Conservation (phyloP, 2,797 vertebrate species). For the Gadopsis marmoratus region DNA sequence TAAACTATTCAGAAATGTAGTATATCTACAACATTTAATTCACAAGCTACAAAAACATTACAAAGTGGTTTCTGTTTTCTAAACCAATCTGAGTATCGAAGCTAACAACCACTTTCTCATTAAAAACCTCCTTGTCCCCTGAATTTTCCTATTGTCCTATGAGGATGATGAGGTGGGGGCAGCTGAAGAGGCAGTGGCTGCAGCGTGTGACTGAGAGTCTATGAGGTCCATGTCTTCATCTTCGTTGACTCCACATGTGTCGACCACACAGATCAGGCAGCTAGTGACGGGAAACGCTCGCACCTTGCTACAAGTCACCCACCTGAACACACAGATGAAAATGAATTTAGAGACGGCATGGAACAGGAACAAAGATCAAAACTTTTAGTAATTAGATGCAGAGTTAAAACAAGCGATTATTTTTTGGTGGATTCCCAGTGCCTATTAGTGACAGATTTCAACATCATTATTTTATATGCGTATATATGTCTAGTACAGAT, state of each 20-base stretch:
- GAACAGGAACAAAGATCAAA: not conserved
- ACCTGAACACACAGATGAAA: slow-evolving; percentile 65
- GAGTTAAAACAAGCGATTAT: not conserved
- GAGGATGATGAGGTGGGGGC: slow-evolving; percentile 66
- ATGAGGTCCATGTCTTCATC: slow-evolving; percentile 89
- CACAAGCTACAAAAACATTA: slow-evolving; percentile 30
- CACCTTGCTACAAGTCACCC: slow-evolving; percentile 95
- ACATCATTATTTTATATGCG: not conserved
- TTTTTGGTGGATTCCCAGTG: not conserved
- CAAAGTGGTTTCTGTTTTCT: not conserved
- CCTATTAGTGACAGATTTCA: not conserved
- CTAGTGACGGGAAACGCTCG: slow-evolving; percentile 97
- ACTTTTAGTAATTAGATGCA: not conserved
- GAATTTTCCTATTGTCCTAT: slow-evolving; percentile 19
- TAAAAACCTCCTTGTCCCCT: not conserved
- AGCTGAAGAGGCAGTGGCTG: slow-evolving; percentile 51
- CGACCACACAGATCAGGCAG: slow-evolving; percentile 97
- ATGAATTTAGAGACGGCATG: not conserved
- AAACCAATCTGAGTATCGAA: not conserved
- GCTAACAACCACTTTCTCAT: not conserved
- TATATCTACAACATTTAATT: not conserved
- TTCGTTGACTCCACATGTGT: slow-evolving; percentile 97
- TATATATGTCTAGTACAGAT: not conserved
- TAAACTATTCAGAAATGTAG: slow-evolving; percentile 4
- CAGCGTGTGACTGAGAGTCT: slow-evolving; percentile 71